These are phyloP conservation scores for Apistogramma diplotaenia DNA, from an alignment of 2,113 vertebrate genomes.

Conservation along the genomic window DNA sequence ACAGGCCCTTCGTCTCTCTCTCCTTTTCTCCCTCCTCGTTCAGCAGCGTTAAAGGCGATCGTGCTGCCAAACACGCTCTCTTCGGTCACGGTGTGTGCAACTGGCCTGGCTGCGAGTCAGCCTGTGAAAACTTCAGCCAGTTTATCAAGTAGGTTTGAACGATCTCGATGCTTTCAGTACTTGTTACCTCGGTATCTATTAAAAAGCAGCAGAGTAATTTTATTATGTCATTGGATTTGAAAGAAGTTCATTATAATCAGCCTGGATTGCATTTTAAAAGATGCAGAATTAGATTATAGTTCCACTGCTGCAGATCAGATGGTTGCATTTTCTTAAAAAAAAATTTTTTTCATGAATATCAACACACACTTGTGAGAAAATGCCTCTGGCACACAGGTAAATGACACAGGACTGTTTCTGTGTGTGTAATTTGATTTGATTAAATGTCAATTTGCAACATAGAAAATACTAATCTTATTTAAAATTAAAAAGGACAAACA, in stretches of 20 bases:
- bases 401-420: background rate
- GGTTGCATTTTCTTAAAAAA: background rate
- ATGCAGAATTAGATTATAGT: background rate
- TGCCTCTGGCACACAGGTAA: background rate
- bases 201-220: background rate
- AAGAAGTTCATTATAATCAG: too few relatives aligned
- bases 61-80: constrained; percentile 81
- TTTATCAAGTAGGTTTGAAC: constrained; percentile 87
- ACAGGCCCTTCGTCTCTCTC: constrained; percentile 55
- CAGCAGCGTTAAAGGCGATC: constrained; percentile 82
- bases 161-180: background rate
- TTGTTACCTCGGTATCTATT: background rate
- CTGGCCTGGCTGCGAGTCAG: constrained; percentile 93
- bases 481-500: background rate
- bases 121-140: constrained; percentile 89
- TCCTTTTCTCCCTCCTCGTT: constrained; percentile 74
- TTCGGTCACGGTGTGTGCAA: constrained; percentile 92
- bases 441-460: background rate
- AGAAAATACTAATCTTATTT: background rate
- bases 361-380: too few relatives aligned
- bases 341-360: too few relatives aligned
- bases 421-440: background rate
- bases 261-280: background rate
- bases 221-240: background rate
- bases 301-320: background rate